phyloP scores from a whole-genome alignment of 2,113 vertebrate species.

The Fukomys damarensis region DNA sequence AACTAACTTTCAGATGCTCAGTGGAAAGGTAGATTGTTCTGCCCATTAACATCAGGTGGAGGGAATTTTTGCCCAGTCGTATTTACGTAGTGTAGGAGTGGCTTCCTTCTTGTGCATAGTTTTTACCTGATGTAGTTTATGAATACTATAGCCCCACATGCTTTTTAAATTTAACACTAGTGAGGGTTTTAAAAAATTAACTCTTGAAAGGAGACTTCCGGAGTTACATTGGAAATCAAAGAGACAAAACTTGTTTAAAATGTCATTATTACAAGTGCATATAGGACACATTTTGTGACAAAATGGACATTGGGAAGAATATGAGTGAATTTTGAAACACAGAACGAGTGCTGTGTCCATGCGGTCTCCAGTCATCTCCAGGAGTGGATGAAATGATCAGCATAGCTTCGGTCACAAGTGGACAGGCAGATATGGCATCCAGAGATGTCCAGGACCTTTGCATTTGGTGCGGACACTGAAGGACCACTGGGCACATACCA shows the following conservation, averaged over 20 bases:
- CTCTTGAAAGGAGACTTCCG: neutral
- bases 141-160: neutral
- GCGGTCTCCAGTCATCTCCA: neutral
- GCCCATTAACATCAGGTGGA: neutral
- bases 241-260: neutral
- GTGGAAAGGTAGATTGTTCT: neutral
- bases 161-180: neutral
- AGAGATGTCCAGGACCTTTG: neutral
- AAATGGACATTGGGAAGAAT: neutral
- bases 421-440: neutral
- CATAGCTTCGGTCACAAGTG: neutral
- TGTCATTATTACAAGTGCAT: neutral
- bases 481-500: neutral
- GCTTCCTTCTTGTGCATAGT: neutral
- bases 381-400: neutral
- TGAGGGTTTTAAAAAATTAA: neutral
- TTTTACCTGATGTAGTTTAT: neutral
- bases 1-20: neutral
- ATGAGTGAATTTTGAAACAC: neutral
- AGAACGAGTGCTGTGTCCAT: neutral
- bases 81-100: neutral
- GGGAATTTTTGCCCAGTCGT: neutral
- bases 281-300: neutral
- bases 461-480: neutral
- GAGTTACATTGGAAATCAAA: neutral